Conservation (phyloP, 2,113 vertebrate genomes). For the Psophia crepitans region DNA sequence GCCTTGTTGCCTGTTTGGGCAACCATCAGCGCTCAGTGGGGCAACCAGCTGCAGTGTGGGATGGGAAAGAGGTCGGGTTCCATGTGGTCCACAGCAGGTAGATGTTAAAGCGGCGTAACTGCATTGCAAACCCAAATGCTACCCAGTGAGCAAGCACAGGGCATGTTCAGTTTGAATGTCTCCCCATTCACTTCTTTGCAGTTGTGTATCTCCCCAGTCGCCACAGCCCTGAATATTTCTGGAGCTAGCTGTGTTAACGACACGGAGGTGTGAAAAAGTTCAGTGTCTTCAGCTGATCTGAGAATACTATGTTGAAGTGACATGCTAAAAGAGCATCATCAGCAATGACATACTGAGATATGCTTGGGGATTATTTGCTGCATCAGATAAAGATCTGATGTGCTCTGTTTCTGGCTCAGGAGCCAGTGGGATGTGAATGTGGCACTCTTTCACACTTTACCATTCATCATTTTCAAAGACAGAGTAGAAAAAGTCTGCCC, state of each 20-base stretch:
- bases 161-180: background rate
- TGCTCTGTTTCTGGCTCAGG: constrained; percentile 30
- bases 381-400: constrained; percentile 39
- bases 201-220: background rate
- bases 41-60: background rate
- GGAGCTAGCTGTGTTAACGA: background rate
- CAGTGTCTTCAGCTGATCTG: background rate
- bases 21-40: background rate
- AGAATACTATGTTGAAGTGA: constrained; percentile 27
- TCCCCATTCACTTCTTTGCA: background rate
- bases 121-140: background rate
- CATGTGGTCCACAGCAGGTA: fast-evolving
- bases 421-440: background rate
- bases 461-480: constrained; percentile 53
- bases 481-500: constrained; percentile 2
- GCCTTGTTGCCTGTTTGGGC: background rate
- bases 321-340: constrained; percentile 11
- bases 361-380: constrained; percentile 32
- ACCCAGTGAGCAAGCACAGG: fast-evolving
- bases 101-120: background rate
- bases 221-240: background rate
- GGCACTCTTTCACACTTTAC: constrained; percentile 10
- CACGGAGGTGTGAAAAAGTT: background rate
- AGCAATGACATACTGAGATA: constrained; percentile 5
- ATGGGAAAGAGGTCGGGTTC: background rate